A percentile compares a stretch with the other conserved stretches of the same genome.
phyloP scores from a whole-genome alignment of 2,888 invertebrate species.

The Xanthia togata region DNA sequence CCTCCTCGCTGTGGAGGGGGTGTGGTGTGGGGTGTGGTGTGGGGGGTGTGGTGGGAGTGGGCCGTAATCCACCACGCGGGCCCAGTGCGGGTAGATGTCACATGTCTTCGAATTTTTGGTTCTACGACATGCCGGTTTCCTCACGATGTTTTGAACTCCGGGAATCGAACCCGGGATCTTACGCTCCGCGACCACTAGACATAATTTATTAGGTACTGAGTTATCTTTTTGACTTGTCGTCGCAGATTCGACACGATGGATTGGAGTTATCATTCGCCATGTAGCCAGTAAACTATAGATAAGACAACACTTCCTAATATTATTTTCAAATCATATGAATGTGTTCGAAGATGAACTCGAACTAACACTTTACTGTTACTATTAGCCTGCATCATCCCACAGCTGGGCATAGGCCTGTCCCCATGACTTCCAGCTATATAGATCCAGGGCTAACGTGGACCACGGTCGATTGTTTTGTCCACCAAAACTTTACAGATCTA shows the following conservation, averaged over 20 bases:
- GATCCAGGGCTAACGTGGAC: too few relatives aligned
- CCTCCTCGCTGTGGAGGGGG: too few relatives aligned
- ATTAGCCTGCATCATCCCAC: neutral
- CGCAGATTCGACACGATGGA: conserved; percentile 4
- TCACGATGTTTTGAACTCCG: too few relatives aligned
- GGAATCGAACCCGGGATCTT: neutral
- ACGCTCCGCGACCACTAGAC: neutral
- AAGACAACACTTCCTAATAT: conserved; percentile 26
- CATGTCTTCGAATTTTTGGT: too few relatives aligned
- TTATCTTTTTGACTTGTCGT: conserved; percentile 16
- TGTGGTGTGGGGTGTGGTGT: too few relatives aligned
- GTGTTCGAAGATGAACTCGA: too few relatives aligned
- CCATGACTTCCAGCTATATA: neutral
- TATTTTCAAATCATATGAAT: conserved; percentile 3
- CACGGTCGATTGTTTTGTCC: neutral
- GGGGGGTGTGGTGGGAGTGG: too few relatives aligned
- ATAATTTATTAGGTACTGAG: neutral
- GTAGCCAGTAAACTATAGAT: conserved; percentile 33
- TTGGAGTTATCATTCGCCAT: conserved; percentile 36
- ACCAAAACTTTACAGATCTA: neutral
- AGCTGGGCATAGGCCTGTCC: too few relatives aligned
- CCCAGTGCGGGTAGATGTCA: too few relatives aligned
- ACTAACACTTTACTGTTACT: neutral
- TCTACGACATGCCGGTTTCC: too few relatives aligned
- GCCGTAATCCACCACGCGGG: too few relatives aligned